Conservation (phyloP, 2,888 invertebrate species). For the Gortyna flavago region DNA sequence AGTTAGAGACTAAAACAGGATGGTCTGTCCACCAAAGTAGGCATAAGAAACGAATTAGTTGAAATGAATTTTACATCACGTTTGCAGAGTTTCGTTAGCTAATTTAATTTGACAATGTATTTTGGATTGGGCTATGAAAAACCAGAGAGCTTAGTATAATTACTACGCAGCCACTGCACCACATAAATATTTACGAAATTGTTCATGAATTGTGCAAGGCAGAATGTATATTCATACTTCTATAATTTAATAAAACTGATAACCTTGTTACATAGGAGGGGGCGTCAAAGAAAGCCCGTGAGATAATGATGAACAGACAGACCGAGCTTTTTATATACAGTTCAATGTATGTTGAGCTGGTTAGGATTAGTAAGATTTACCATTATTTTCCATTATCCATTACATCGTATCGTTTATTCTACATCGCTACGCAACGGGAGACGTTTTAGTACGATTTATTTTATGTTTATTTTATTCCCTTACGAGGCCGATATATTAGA, state of each 20-base stretch:
- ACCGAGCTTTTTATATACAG: neutral
- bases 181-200: neutral
- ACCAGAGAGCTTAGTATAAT: neutral
- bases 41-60: too few relatives aligned
- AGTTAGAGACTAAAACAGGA: neutral
- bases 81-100: neutral
- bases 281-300: too few relatives aligned
- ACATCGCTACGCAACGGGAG: conserved; percentile 33
- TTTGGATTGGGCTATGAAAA: neutral
- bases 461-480: conserved; percentile 56
- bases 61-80: neutral
- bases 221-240: neutral
- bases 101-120: neutral
- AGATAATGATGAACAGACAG: conserved; percentile 16
- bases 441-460: conserved; percentile 39
- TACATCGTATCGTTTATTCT: conserved; percentile 40
- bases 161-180: neutral
- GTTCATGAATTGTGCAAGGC: neutral
- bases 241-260: neutral
- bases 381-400: conserved; percentile 48
- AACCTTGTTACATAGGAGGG: neutral
- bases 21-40: neutral
- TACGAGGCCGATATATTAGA: conserved; percentile 15
- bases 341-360: neutral
- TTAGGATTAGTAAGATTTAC: conserved; percentile 35